Evolutionary conservation across 2,888 invertebrate species (phyloP).

Genomic region (Endotricha flammealis): DNA sequence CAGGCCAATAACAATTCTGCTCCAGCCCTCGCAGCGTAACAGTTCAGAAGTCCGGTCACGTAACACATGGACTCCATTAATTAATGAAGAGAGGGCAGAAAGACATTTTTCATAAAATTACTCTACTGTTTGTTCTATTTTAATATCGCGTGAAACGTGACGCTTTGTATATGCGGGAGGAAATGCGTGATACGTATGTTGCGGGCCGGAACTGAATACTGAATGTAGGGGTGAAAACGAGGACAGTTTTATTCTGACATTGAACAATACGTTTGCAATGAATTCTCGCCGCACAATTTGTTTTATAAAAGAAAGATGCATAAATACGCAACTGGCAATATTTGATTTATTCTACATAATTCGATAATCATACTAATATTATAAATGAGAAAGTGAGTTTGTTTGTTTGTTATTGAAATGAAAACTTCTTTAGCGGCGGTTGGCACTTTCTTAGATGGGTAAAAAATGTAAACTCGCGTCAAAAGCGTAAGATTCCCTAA

Average conservation of each 20-base stretch:
- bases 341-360: no score
- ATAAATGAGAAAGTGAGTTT: no score
- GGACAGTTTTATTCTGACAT: conserved; percentile 30
- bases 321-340: no score
- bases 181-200: conserved; percentile 24
- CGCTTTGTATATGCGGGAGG: conserved; percentile 19
- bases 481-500: no score
- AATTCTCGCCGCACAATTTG: conserved; percentile 25
- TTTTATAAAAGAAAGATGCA: no score
- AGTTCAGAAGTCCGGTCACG: conserved; percentile 24
- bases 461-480: no score
- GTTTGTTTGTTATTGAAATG: no score
- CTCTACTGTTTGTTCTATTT: conserved; percentile 17
- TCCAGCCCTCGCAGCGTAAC: conserved; percentile 5
- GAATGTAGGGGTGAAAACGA: conserved; percentile 28
- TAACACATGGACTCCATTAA: conserved; percentile 25
- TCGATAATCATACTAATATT: no score
- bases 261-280: conserved; percentile 32
- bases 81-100: conserved; percentile 20
- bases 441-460: no score
- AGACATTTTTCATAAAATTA: conserved; percentile 17
- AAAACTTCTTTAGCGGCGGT: no score
- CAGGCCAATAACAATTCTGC: conserved; percentile 6
- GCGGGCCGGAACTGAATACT: conserved; percentile 21
- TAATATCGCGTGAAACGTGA: conserved; percentile 21